Percentiles rank a stretch among this genome's conserved stretches.
Conservation (phyloP, 2,888 invertebrate genomes). For the Cataglyphis livida region DNA sequence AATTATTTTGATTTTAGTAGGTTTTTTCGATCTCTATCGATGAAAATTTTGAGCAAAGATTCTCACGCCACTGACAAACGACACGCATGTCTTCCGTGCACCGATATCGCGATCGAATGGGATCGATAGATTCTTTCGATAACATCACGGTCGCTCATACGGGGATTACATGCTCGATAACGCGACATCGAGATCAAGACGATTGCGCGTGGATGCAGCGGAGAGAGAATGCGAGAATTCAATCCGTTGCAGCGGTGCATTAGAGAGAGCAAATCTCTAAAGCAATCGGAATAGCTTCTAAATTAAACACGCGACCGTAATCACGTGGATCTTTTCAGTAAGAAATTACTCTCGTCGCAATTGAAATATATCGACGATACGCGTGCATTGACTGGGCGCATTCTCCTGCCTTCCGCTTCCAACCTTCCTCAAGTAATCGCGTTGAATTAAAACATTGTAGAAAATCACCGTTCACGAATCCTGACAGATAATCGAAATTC, state of each 20-base stretch:
- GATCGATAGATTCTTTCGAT: slow-evolving; percentile 54
- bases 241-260: not conserved
- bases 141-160: not conserved
- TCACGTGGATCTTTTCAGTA: slow-evolving; percentile 43
- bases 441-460: not conserved
- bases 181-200: not conserved
- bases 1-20: not conserved
- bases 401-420: not conserved
- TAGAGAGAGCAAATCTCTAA: slow-evolving; percentile 14
- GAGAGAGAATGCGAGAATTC: not conserved
- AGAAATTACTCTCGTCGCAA: slow-evolving; percentile 40
- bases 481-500: not conserved
- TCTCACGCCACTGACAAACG: slow-evolving; percentile 1
- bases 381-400: not conserved
- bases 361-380: slow-evolving; percentile 34
- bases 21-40: not conserved
- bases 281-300: slow-evolving; percentile 42
- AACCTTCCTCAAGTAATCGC: not conserved
- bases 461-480: not conserved
- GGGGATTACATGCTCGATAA: slow-evolving; percentile 42
- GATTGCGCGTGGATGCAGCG: not conserved
- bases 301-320: slow-evolving; percentile 50
- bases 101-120: slow-evolving; percentile 51
- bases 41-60: not conserved
- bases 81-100: slow-evolving; percentile 34